A percentile compares a stretch with the other conserved stretches of the same genome.
phyloP scores from a whole-genome alignment of 2,113 vertebrate species.

The Alosa alosa region DNA sequence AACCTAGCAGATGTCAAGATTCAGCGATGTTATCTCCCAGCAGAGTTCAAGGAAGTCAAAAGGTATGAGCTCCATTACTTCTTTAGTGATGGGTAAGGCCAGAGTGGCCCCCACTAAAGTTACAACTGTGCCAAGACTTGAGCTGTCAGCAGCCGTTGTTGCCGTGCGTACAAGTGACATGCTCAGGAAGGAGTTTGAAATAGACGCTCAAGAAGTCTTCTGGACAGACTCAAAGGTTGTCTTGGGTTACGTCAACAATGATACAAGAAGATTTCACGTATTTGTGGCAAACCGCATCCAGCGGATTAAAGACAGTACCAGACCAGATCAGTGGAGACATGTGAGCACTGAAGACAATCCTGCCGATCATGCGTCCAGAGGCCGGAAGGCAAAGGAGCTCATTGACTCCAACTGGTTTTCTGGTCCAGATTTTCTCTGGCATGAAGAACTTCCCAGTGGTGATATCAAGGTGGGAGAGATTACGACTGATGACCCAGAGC shows the following conservation, averaged over 20 bases:
- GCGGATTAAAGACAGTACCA: conserved; percentile 24
- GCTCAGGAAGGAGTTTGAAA: conserved; percentile 25
- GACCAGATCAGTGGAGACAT: conserved; percentile 23
- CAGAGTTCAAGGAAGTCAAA: too few species aligned
- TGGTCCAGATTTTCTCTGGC: too few species aligned
- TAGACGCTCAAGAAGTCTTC: conserved; percentile 27
- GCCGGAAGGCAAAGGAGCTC: too few species aligned
- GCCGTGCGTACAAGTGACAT: conserved; percentile 21
- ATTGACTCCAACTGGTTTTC: too few species aligned
- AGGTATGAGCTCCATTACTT: too few species aligned
- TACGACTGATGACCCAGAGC: too few species aligned
- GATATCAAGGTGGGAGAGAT: too few species aligned
- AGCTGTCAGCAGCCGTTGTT: conserved; percentile 24
- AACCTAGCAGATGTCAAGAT: too few species aligned
- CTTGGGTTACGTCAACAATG: conserved; percentile 27
- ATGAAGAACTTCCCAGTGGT: too few species aligned
- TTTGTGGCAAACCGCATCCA: conserved; percentile 35
- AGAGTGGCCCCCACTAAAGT: conserved; percentile 26
- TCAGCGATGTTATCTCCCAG: too few species aligned
- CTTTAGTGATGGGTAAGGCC: conserved; percentile 23
- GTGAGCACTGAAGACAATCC: conserved; percentile 4
- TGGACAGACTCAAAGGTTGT: conserved; percentile 10
- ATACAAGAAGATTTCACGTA: conserved; percentile 36
- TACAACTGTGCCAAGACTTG: conserved; percentile 25
- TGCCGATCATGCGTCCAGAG: too few species aligned